Base-by-base conservation (phyloP, 2,113 vertebrate species). In the Pycnonotus jocosus region DNA sequence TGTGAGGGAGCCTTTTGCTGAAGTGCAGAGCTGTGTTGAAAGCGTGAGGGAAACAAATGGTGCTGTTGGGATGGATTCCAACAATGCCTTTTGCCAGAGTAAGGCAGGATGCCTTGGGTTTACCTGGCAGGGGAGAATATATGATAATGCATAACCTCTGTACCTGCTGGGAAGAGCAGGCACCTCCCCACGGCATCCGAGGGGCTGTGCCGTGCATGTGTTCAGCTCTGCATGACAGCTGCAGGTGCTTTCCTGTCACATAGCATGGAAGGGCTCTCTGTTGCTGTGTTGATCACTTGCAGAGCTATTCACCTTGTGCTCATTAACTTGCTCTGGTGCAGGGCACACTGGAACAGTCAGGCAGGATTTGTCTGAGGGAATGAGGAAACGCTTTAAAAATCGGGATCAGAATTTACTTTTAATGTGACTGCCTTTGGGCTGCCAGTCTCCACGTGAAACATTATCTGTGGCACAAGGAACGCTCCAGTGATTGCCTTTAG, bases 151-250 rank as follows among this genome's bases (percentile, higher is more conserved):
- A 18, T 53, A 30, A 47, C 10, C 33, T 83, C 30, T 54, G 0
- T 35, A 16, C 13, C 54, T 73, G 28, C 31, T 62, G 71, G 56
- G 38, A 88, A 62, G 58, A 38, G 47, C 35, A 51, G 51, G 11
- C n/a, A 42, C 65, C 48, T 57, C 45, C 57, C 11, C 11, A 9
- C 9, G 56, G 70, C 48, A 47, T 28, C 53, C 0, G 0, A 54
- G 48, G 31, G 31, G 15, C 42, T 45, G 70, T 42, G 37, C n/a
- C 0, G 0, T 2, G 9, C 0, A 0, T 38, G 33, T 42, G 60
- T 71, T 15, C 40, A 61, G 17, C 48, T 37, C 42, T 58, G 57
- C 76, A 4, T 57, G 81, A 4, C 30, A 79, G 61, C 74, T 92
- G 62, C 4, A 21, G 50, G 23, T 76, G 54, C 25, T 45, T 33